phyloP scores from a whole-genome alignment of 2,888 invertebrate genomes.

The Myathropa florea region DNA sequence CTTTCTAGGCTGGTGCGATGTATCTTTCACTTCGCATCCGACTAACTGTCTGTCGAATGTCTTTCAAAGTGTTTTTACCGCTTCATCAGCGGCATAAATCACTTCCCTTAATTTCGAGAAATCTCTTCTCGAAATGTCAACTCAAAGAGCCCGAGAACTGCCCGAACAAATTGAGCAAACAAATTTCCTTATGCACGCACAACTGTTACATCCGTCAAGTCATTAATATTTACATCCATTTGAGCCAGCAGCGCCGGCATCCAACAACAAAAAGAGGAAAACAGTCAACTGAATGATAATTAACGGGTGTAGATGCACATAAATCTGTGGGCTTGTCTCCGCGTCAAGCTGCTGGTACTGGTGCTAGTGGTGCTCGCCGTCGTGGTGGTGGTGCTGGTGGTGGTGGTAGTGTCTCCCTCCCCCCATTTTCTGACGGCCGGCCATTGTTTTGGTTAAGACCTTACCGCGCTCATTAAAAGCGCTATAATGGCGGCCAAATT shows the following conservation, averaged over 20 bases:
- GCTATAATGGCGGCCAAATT: constrained; percentile 44
- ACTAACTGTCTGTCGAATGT: background rate
- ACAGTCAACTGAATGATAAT: constrained; percentile 48
- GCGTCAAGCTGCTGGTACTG: background rate
- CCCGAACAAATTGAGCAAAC: constrained; percentile 37
- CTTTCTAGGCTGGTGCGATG: background rate
- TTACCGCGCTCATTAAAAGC: constrained; percentile 57
- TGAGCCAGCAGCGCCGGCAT: background rate
- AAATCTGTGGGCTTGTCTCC: constrained; percentile 33
- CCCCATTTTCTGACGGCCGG: constrained; percentile 11
- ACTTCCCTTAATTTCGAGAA: constrained; percentile 19
- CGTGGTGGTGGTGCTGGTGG: background rate
- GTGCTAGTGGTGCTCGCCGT: background rate
- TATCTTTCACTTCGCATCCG: background rate
- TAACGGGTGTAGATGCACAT: constrained; percentile 56
- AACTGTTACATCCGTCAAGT: constrained; percentile 36
- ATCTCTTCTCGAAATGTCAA: constrained; percentile 13
- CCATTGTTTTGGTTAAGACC: constrained; percentile 43
- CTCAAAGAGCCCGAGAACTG: constrained; percentile 12
- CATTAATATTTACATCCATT: constrained; percentile 41
- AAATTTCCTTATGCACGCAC: constrained; percentile 33
- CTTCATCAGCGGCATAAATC: constrained; percentile 20
- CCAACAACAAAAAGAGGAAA: background rate
- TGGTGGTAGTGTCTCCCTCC: constrained; percentile 4
- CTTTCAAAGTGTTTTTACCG: background rate